Base-by-base conservation (phyloP, 2,888 invertebrate species). In the Sphinx pinastri region DNA sequence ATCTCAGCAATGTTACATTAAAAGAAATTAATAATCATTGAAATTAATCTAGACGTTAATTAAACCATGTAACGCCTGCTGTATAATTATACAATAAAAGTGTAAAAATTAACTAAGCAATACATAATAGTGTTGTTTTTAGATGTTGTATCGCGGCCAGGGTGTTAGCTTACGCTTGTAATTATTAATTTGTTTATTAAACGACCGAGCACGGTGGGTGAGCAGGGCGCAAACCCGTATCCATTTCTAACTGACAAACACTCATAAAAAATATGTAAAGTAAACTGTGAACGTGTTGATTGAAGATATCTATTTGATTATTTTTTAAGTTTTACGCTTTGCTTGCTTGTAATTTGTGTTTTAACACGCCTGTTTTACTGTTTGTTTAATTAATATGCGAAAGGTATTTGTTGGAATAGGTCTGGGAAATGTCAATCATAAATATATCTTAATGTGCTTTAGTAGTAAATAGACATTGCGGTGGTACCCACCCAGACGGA, bases 101-200 rank as follows among this genome's bases (percentile, higher is more conserved):
- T 47, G 67, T 70, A 66, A n/a, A 52, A 54, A 55, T 45, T 55
- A 67, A 92, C 90, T 91, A 90, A 89, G 86, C 90, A 87, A 92
- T 93, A 91, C 91, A 91, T 91, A 90, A 88, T 83, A 84, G 79
- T 88, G 91, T 90, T 92, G 88, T 92, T 89, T 90, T 88, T 91
- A 92, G 93, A 92, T 92, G 85, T 86, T 81, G 81, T 93, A 93
- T 94, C 92, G 81, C 79, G 79, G 79, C 77, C 77, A 77, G 76
- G 79, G 76, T 84, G 88, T 85, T 82, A 81, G 81, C 77, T 80
- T 80, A 81, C 82, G 81, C 80, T 79, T 77, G 83, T 89, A 86
- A 88, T 89, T 90, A 90, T 87, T 90, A 92, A 92, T 89, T 90
- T 88, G 89, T 88, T 88, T 88, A 87, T 89, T 88, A 90, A 88